Evolutionary conservation across 53 echinoderm and acorn worm genomes (phyloP), one percentile per base, ranked within the genome.

Genomic region (Echinarachnius parma): DNA sequence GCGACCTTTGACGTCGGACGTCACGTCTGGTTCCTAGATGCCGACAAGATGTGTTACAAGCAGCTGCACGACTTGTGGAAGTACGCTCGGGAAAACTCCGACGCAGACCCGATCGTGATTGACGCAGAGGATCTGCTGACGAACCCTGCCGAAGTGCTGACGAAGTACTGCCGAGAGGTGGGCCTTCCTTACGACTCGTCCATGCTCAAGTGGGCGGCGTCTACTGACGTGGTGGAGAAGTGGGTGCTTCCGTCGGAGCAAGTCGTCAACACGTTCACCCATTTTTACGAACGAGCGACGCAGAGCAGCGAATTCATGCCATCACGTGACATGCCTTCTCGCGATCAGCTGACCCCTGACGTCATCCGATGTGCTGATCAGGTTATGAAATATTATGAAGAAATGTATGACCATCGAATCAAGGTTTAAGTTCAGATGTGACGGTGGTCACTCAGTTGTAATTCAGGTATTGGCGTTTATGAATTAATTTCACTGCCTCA

Each of bases 321-420:
- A 9, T 27, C 66, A 25, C 46, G 29, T 28, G 46, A 29, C 0
- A 66, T 66, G 48, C 66, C 66, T 28, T 16, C 28, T 4, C 47
- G 66, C 7, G 48, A 66, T 66, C 46, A 66, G 14, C 47, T 66
- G 28, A 48, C 66, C 18, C 66, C 48, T 18, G 66, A 66, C 47
- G 66, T 66, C 31, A 66, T 29, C 66, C 46, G 66, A 48, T 28
- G 46, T 28, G 48, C 66, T 14, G 66, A 66, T 66, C 47, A 66
- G 28, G 48, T 66, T 26, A 46, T 66, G 48, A 66, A 66, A 24
- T 46, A 48, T 66, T 66, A 66, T 48, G 66, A 66, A 30, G 66
- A 66, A 22, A 66, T 66, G 66, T 48, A 66, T 47, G 47, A 66
- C 46, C 10, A 18, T 27, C 27, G 66, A 66, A 28, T 66, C 27